phyloP scores from a whole-genome alignment of 2,113 vertebrate genomes.

The Heteronetta atricapilla region DNA sequence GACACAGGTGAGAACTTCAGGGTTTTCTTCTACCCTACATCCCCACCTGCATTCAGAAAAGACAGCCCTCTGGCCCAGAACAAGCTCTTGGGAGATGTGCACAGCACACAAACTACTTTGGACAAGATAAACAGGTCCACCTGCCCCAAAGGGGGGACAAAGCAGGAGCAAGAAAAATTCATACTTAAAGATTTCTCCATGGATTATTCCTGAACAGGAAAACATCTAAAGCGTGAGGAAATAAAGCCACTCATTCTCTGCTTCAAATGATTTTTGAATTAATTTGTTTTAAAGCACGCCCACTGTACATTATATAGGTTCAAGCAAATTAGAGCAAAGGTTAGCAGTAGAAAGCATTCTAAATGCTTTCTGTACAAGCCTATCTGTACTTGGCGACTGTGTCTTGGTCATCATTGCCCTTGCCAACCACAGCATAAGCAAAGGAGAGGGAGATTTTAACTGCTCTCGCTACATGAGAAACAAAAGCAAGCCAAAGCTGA shows the following conservation, averaged over 20 bases:
- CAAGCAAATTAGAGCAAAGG: neutral
- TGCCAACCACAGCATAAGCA: neutral
- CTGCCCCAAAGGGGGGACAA: neutral
- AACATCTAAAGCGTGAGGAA: neutral
- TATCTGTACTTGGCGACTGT: neutral
- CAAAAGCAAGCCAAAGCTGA: neutral
- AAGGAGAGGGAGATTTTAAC: neutral
- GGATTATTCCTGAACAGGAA: neutral
- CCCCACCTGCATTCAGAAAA: neutral
- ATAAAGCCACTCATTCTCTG: neutral
- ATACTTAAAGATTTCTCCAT: neutral
- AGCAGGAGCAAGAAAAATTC: neutral
- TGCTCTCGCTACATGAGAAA: neutral
- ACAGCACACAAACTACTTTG: neutral
- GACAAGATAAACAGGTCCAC: neutral
- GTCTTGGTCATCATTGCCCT: neutral
- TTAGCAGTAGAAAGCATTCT: neutral
- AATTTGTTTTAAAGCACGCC: neutral
- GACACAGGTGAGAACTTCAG: neutral
- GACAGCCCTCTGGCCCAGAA: neutral
- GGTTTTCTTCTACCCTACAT: neutral
- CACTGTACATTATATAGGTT: neutral
- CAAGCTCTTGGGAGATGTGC: neutral
- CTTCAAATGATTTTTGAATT: neutral
- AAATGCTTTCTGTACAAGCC: neutral